Evolutionary conservation across 2,113 vertebrate species (phyloP).

Genomic region (Mirounga angustirostris): DNA sequence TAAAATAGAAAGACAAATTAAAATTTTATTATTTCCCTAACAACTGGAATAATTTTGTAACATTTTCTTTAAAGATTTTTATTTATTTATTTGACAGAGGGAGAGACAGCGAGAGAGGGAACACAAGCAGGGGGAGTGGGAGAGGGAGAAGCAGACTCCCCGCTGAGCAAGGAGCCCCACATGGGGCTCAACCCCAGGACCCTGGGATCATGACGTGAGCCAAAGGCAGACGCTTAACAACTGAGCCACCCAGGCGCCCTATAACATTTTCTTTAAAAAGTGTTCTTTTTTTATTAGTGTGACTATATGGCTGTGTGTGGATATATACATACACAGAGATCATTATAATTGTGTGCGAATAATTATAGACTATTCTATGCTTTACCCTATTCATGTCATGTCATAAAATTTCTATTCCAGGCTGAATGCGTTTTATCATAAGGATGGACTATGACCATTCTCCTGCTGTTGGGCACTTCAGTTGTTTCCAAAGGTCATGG

Average conservation of each 20-base stretch:
- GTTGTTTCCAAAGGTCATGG: conserved; percentile 9
- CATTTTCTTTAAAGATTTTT: not conserved
- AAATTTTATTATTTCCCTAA: conserved; percentile 28
- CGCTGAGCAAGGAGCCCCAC: too few species aligned
- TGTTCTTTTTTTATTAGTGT: not conserved
- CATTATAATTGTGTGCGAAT: not conserved
- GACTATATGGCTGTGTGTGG: not conserved
- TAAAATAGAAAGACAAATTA: not conserved
- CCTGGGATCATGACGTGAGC: too few species aligned
- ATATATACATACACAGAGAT: not conserved
- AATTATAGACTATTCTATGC: not conserved
- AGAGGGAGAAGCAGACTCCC: too few species aligned
- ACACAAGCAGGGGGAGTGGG: too few species aligned
- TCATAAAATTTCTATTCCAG: not conserved
- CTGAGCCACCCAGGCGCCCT: too few species aligned
- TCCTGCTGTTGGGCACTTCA: not conserved
- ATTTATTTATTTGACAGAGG: too few species aligned
- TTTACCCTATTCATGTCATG: not conserved
- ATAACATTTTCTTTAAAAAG: not conserved
- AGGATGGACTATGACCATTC: not conserved
- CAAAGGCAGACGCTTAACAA: too few species aligned
- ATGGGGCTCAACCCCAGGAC: too few species aligned
- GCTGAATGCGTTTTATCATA: not conserved
- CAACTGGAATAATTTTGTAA: conserved; percentile 41
- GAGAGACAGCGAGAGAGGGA: too few species aligned